Percentiles rank a stretch among this genome's conserved stretches.
phyloP scores from a whole-genome alignment of 2,113 vertebrate genomes.

The Cheirogaleus medius region DNA sequence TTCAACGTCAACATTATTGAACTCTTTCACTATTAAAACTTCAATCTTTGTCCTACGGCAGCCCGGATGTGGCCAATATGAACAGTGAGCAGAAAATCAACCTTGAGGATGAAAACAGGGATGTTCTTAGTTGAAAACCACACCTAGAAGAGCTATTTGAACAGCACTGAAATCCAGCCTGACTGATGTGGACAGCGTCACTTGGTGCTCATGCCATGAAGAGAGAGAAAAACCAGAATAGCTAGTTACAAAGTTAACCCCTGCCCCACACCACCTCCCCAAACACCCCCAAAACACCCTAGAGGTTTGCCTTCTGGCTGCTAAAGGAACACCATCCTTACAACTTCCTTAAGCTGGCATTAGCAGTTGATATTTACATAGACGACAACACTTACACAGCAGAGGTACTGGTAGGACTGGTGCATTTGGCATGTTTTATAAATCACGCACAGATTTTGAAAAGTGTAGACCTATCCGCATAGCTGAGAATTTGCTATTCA shows the following conservation, averaged over 20 bases:
- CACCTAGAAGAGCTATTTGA: background rate
- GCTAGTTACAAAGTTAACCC: background rate
- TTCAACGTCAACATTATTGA: background rate
- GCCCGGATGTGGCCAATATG: background rate
- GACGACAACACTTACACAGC: conserved; percentile 30
- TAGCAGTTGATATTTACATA: conserved; percentile 20
- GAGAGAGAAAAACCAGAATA: background rate
- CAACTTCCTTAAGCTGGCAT: background rate
- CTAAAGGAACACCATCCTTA: background rate
- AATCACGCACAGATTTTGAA: background rate
- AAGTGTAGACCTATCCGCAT: background rate
- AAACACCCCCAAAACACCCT: background rate
- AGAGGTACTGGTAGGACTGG: background rate
- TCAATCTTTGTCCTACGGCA: background rate
- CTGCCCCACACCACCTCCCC: no score
- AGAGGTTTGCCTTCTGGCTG: background rate
- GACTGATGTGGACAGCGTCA: background rate
- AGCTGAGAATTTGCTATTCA: background rate
- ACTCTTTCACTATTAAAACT: background rate
- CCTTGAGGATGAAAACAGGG: background rate
- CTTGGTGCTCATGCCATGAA: background rate
- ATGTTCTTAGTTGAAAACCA: background rate
- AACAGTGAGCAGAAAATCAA: background rate
- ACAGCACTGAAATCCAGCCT: background rate
- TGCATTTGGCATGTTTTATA: background rate